A percentile compares a stretch with the other conserved stretches of the same genome.
phyloP scores from a whole-genome alignment of 2,797 vertebrate species.

The Darevskia nairensis region DNA sequence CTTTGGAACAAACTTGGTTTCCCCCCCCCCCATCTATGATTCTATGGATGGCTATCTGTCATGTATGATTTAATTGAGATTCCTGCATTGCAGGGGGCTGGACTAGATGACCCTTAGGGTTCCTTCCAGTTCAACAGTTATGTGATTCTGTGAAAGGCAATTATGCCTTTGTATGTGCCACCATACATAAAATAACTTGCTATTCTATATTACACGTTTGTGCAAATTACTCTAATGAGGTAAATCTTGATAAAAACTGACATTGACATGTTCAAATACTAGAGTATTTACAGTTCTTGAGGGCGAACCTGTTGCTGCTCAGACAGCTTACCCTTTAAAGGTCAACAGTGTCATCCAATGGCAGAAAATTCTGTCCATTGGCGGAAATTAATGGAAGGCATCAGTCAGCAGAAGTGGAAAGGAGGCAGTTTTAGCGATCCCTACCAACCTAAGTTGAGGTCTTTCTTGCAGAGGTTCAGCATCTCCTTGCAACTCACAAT shows the following conservation, averaged over 20 bases:
- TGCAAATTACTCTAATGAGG: background rate
- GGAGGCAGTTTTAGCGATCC: too few species aligned
- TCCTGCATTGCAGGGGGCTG: too few species aligned
- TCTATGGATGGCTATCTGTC: too few species aligned
- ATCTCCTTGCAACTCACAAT: background rate
- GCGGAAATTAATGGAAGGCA: too few species aligned
- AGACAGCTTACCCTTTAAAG: background rate
- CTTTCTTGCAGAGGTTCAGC: background rate
- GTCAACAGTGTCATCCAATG: background rate
- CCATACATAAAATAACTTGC: background rate
- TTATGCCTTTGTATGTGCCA: background rate
- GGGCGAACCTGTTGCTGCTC: background rate
- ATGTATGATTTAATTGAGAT: too few species aligned
- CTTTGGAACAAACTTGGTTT: slow-evolving; percentile 31
- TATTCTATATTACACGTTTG: background rate
- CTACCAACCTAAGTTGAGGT: background rate
- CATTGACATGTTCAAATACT: background rate
- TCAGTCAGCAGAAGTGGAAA: too few species aligned
- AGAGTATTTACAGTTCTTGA: background rate
- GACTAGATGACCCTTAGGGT: too few species aligned
- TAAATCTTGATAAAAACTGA: background rate
- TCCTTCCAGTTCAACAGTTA: too few species aligned
- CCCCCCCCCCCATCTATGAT: background rate
- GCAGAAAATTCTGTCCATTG: too few species aligned
- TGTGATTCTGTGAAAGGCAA: too few species aligned